Conservation (phyloP, 2,113 vertebrate species). For the Hypomesus transpacificus region DNA sequence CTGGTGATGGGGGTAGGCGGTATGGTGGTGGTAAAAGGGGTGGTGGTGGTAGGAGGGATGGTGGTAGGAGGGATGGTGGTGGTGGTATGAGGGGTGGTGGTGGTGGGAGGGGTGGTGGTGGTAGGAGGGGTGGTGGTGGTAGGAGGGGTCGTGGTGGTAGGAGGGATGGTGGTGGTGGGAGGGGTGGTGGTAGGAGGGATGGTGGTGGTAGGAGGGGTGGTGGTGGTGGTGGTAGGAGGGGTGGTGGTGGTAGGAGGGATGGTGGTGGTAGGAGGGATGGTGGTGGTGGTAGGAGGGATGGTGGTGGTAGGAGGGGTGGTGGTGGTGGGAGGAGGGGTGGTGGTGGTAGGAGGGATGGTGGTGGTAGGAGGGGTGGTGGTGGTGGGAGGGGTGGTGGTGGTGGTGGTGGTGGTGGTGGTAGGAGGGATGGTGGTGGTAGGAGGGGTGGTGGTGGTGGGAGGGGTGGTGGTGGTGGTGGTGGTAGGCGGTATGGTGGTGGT, state of each 20-base stretch:
- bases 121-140: not conserved
- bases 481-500: not conserved
- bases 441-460: not conserved
- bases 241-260: slow-evolving; percentile 46
- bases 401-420: slow-evolving; percentile 2
- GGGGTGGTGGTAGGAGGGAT: no score
- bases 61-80: slow-evolving; percentile 27
- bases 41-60: slow-evolving; percentile 24
- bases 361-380: not conserved
- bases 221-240: not conserved
- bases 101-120: no score
- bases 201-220: not conserved
- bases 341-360: not conserved
- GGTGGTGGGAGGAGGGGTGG: not conserved
- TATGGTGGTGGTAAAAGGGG: slow-evolving; percentile 43
- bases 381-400: not conserved
- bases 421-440: no score
- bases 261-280: not conserved
- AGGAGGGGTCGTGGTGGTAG: slow-evolving; percentile 6
- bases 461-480: not conserved
- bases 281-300: not conserved
- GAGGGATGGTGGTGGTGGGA: not conserved
- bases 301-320: not conserved
- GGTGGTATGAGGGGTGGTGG: not conserved
- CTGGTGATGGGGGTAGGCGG: no score